Evolutionary conservation across 2,113 vertebrate genomes (phyloP), one percentile per base, ranked within the genome.

Genomic region (Cephalopterus ornatus): DNA sequence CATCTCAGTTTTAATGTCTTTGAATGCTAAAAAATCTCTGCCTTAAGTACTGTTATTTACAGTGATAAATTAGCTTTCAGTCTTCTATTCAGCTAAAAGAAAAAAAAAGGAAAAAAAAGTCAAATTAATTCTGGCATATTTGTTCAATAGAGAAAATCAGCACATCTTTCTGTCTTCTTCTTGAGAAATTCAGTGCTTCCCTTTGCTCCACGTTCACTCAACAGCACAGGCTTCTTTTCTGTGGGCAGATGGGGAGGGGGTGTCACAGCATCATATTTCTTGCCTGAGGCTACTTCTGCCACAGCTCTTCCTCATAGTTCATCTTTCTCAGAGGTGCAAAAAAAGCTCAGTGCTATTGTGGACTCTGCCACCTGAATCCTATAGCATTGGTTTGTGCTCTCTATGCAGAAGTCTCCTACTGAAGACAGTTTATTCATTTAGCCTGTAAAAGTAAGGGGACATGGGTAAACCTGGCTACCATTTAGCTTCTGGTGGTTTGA

Each of bases 21-120:
- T 46, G 58, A 18, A 32, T 80, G 32, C 19, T 84, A 76, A 85
- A 82, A 93, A 35, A 19, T 82, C 8, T 96, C 24, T 92, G 37
- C 67, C 37, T 95, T 91, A 74, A 85, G 5, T 22, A 94, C 41
- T 91, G 63, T 46, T 85, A 82, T 84, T 94, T 61, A 52, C 56
- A 88, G 44, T 61, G 61, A 76, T n/a, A 84, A 93, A 83, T 63
- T 26, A 35, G 75, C 50, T 77, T 83, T 66, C 62, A 65, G 52
- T 65, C 27, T 89, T 92, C 27, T 41, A 83, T 70, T 56, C 26
- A 86, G 21, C 47, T 77, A 5, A 46, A 53, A 70, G 74, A 66
- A 56, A 70, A 50, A 20, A 19, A n/a, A 33, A n/a, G 49, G 6
- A 6, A 33, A 16, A 50, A n/a, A 52, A 21, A 16, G 4, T 11